Conservation (phyloP, 37 sponge, comb jelly and placozoan species). For the Bolinopsis microptera region DNA sequence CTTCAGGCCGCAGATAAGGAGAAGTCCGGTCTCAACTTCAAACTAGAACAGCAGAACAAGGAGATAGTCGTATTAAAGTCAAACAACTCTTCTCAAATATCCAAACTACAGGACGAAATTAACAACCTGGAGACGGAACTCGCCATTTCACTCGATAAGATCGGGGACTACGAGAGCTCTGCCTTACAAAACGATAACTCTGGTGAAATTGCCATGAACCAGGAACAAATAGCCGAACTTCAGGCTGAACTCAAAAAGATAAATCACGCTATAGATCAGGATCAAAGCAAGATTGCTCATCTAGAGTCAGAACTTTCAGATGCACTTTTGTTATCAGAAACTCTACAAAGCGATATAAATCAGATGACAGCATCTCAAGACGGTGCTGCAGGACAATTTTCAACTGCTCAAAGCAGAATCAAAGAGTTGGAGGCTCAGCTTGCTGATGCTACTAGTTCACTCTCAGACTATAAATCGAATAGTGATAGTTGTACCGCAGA, state of each 20-base stretch:
- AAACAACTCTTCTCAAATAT: not conserved
- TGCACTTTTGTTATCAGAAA: not conserved
- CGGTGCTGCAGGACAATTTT: not conserved
- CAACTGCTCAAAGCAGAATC: not conserved
- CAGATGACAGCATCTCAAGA: not conserved
- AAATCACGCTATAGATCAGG: not conserved
- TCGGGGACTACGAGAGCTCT: not conserved
- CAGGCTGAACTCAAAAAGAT: not conserved
- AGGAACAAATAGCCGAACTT: conserved; percentile 6
- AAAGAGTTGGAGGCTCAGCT: conserved; percentile 1
- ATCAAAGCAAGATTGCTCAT: not conserved
- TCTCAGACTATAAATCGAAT: not conserved
- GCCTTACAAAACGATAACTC: conserved; percentile 3
- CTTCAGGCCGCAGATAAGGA: not conserved
- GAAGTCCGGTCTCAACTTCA: not conserved
- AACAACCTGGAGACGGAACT: conserved; percentile 15
- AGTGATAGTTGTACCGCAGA: not conserved
- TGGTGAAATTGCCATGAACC: conserved; percentile 25
- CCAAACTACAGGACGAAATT: conserved; percentile 25
- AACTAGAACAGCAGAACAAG: not conserved
- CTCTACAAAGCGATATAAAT: not conserved
- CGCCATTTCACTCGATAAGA: not conserved
- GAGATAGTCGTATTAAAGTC: not conserved
- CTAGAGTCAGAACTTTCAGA: conserved; percentile 9
- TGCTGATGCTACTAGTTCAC: not conserved